Evolutionary conservation across 2,113 vertebrate species (phyloP).

Genomic region (Rana temporaria): DNA sequence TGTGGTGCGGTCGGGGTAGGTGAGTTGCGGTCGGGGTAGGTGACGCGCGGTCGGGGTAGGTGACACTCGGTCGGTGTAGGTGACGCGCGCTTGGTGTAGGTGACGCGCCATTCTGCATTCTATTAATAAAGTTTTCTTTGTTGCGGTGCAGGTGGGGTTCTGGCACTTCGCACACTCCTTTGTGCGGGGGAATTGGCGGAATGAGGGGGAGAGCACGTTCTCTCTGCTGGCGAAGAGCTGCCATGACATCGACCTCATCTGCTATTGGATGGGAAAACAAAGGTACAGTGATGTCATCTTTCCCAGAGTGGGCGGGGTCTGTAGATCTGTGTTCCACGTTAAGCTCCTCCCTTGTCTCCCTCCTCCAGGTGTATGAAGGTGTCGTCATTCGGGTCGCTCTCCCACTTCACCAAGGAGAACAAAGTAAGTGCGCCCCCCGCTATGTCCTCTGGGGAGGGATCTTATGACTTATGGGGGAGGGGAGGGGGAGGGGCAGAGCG

Average conservation of each 20-base stretch:
- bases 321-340: no score
- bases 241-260: constrained; percentile 82
- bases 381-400: constrained; percentile 82
- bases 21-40: no score
- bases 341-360: neutral
- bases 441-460: neutral
- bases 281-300: constrained; percentile 65
- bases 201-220: constrained; percentile 80
- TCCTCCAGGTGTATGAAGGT: constrained; percentile 79
- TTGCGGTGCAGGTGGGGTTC: constrained; percentile 73
- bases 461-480: no score
- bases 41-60: no score
- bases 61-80: no score
- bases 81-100: no score
- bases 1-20: no score
- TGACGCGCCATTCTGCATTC: no score
- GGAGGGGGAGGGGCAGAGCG: no score
- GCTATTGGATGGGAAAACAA: constrained; percentile 78
- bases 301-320: no score
- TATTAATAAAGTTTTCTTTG: neutral
- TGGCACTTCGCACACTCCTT: constrained; percentile 86
- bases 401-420: constrained; percentile 77
- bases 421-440: constrained; percentile 69
- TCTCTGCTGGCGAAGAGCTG: constrained; percentile 82
- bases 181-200: constrained; percentile 85